Evolutionary conservation across 2,113 vertebrate species (phyloP).

Genomic region (Xiphorhynchus elegans): DNA sequence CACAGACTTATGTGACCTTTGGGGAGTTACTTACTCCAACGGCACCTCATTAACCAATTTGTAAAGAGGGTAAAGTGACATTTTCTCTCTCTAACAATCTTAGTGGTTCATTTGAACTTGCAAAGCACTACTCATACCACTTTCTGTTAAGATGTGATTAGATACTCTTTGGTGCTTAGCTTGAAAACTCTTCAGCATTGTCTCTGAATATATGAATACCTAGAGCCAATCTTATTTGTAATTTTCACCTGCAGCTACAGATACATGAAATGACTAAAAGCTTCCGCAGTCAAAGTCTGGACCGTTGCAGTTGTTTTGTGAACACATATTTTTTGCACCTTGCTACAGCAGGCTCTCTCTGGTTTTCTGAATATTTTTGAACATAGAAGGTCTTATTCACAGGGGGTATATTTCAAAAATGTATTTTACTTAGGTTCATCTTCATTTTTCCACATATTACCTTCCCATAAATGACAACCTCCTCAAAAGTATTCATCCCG

Average conservation of each 20-base stretch:
- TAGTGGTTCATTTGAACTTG: background rate
- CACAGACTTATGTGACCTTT: conserved; percentile 21
- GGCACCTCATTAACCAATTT: conserved; percentile 35
- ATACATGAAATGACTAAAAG: background rate
- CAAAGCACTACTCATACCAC: fast-evolving
- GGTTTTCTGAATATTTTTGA: background rate
- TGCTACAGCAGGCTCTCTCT: background rate
- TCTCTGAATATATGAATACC: background rate
- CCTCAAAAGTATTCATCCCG: background rate
- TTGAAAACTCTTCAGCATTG: background rate
- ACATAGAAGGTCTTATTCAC: background rate
- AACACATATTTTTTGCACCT: background rate
- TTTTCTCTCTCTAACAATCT: background rate
- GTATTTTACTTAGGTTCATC: background rate
- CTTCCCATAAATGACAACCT: background rate
- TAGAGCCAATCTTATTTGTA: background rate
- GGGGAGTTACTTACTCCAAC: conserved; percentile 12
- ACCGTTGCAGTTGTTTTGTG: background rate
- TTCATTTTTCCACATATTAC: background rate
- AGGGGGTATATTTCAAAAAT: background rate
- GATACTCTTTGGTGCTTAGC: background rate
- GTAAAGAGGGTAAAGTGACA: background rate
- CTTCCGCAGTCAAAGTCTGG: background rate
- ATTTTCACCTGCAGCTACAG: background rate
- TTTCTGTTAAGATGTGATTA: background rate